Conservation (phyloP, 1,140 invertebrate genomes). For the Anadara kagoshimensis region DNA sequence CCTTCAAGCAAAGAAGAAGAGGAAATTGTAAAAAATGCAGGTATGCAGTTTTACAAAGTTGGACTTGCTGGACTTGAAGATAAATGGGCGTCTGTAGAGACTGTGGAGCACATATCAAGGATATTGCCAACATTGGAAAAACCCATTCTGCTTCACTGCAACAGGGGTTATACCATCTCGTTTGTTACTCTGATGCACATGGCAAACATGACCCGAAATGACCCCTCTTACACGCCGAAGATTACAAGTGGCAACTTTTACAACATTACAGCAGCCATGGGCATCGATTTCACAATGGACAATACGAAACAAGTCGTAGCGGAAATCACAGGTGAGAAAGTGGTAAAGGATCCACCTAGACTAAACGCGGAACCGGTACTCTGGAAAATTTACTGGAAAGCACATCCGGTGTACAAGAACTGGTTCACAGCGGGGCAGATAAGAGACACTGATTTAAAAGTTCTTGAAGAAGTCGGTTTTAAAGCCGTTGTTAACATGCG, state of each 20-base stretch:
- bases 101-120: conserved; percentile 51
- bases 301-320: conserved; percentile 48
- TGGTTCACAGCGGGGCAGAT: conserved; percentile 65
- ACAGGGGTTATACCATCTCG: conserved; percentile 38
- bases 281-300: conserved; percentile 57
- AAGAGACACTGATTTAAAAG: conserved; percentile 44
- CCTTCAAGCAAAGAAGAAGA: conserved; percentile 48
- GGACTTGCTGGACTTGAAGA: conserved; percentile 43
- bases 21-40: conserved; percentile 40
- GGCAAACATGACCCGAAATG: conserved; percentile 36
- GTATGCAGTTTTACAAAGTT: conserved; percentile 49
- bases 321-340: conserved; percentile 54
- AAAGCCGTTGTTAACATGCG: conserved; percentile 61
- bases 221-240: conserved; percentile 34
- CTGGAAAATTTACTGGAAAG: conserved; percentile 64
- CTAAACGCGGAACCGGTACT: conserved; percentile 47
- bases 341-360: conserved; percentile 47
- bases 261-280: conserved; percentile 56
- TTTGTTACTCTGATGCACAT: conserved; percentile 51
- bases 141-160: conserved; percentile 45
- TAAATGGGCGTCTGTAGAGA: conserved; percentile 50
- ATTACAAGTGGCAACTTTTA: conserved; percentile 57
- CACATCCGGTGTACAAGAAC: conserved; percentile 60
- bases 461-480: conserved; percentile 50
- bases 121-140: conserved; percentile 37